phyloP scores from a whole-genome alignment of 2,113 vertebrate species.

The Sardina pilchardus region DNA sequence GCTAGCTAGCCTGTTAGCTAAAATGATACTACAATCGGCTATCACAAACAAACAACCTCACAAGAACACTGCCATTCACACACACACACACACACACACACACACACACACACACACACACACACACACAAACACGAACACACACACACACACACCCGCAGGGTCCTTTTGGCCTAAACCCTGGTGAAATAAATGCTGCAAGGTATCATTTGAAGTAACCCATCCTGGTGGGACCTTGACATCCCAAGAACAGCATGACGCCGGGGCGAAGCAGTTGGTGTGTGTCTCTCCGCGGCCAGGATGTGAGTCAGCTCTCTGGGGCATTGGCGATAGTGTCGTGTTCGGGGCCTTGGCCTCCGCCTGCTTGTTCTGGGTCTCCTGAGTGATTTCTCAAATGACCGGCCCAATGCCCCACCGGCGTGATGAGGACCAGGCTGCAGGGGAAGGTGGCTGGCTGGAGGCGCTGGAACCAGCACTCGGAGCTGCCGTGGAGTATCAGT shows the following conservation, averaged over 20 bases:
- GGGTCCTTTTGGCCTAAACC: not conserved
- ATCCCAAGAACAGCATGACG: not conserved
- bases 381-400: conserved; percentile 12
- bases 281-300: not conserved
- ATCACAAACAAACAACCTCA: not conserved
- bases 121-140: not conserved
- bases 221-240: not conserved
- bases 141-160: not conserved
- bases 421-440: not conserved
- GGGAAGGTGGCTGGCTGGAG: not conserved
- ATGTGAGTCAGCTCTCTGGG: not conserved
- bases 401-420: not conserved
- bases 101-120: not conserved
- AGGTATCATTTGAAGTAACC: not conserved
- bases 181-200: not conserved
- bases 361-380: not conserved
- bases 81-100: too few relatives aligned
- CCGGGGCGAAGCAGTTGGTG: not conserved
- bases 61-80: not conserved
- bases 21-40: not conserved
- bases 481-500: not conserved
- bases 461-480: not conserved
- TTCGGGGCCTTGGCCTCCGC: not conserved
- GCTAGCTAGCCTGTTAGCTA: not conserved
- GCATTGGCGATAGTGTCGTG: not conserved